phyloP scores from a whole-genome alignment of 1,140 invertebrate species.

The Procambarus clarkii region DNA sequence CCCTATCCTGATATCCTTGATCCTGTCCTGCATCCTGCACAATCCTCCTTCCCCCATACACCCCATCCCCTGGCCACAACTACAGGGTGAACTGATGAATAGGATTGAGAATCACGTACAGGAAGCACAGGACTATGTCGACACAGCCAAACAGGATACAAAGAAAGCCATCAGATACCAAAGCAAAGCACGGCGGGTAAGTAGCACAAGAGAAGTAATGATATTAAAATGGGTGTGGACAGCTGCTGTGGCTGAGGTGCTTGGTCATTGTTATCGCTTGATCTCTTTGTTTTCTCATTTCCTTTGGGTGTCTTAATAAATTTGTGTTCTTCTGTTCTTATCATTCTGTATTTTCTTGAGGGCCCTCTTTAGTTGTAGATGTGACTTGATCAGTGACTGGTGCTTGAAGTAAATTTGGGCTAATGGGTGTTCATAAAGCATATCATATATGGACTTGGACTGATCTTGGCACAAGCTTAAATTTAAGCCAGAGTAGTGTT shows the following conservation, averaged over 20 bases:
- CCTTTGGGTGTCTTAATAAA: constrained; percentile 44
- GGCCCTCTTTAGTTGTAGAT: constrained; percentile 21
- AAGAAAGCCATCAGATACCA: constrained; percentile 88
- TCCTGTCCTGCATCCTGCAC: constrained; percentile 49
- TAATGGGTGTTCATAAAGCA: background rate
- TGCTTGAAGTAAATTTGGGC: background rate
- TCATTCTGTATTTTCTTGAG: constrained; percentile 30
- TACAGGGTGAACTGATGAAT: constrained; percentile 83
- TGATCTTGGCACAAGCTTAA: constrained; percentile 42
- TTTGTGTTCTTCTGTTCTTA: constrained; percentile 19
- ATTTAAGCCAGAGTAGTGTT: constrained; percentile 5
- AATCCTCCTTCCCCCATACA: constrained; percentile 7
- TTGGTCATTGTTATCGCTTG: constrained; percentile 53
- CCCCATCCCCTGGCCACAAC: constrained; percentile 52
- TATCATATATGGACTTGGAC: constrained; percentile 9
- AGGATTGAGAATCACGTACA: constrained; percentile 81
- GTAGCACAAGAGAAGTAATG: constrained; percentile 64
- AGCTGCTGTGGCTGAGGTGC: constrained; percentile 58
- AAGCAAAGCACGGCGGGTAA: constrained; percentile 93
- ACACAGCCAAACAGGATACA: constrained; percentile 86
- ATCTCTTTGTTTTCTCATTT: constrained; percentile 43
- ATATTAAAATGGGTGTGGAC: constrained; percentile 45
- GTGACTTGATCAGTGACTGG: constrained; percentile 41
- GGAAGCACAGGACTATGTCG: constrained; percentile 83
- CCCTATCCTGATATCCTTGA: constrained; percentile 39